phyloP scores from a whole-genome alignment of 2,113 vertebrate genomes.

The Terrapene triunguis region DNA sequence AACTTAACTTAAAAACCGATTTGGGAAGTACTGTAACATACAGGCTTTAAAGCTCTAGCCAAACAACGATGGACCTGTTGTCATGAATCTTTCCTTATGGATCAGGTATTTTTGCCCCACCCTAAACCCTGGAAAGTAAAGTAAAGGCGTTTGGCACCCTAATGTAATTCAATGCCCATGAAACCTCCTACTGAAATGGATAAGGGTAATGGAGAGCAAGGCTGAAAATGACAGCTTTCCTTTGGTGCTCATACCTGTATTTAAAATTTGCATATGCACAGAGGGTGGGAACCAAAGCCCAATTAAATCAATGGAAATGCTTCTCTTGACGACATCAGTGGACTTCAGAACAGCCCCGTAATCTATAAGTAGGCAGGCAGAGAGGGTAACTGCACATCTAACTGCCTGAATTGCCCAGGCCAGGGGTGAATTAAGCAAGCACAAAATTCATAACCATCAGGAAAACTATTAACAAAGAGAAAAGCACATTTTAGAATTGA shows the following conservation, averaged over 20 bases:
- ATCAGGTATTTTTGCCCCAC: accelerated
- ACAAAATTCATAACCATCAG: neutral
- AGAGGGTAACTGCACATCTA: neutral
- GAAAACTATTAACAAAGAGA: neutral
- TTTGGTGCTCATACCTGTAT: neutral
- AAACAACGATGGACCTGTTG: neutral
- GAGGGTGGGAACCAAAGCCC: neutral
- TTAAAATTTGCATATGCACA: neutral
- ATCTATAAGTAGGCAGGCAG: neutral
- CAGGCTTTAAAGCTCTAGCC: neutral
- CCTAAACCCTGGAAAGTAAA: neutral
- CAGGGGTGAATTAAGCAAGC: neutral
- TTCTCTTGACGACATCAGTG: neutral
- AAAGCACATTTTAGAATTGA: neutral
- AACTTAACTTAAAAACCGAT: neutral
- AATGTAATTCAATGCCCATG: neutral
- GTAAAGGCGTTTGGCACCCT: neutral
- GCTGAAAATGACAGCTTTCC: too few species aligned
- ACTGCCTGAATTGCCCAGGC: neutral
- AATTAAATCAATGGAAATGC: neutral
- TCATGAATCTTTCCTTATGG: neutral
- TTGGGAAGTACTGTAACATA: neutral
- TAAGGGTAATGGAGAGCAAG: neutral
- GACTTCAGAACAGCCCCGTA: neutral
- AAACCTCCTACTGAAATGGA: neutral